Evolutionary conservation across 2,888 invertebrate genomes (phyloP).

Genomic region (Brachypterus glaber): DNA sequence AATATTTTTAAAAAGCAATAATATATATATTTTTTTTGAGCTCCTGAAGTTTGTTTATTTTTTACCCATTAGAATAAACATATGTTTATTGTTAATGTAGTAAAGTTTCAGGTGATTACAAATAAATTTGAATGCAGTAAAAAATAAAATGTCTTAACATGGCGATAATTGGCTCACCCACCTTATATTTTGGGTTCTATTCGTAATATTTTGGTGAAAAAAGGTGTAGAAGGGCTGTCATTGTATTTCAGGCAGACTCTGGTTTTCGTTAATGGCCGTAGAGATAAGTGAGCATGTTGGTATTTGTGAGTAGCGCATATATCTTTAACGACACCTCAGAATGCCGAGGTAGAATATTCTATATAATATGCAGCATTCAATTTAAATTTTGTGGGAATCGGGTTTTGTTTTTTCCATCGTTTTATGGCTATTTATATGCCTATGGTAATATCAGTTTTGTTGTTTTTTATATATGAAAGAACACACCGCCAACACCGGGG

Average conservation of each 20-base stretch:
- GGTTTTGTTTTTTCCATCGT: constrained; percentile 33
- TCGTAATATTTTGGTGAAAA: constrained; percentile 18
- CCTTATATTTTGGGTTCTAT: too few species aligned
- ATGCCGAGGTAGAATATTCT: constrained; percentile 36
- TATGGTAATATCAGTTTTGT: constrained; percentile 35
- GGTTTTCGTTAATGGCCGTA: constrained; percentile 35
- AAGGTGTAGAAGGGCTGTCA: constrained; percentile 25
- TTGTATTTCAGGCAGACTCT: constrained; percentile 29
- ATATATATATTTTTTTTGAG: too few species aligned
- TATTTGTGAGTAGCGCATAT: constrained; percentile 33
- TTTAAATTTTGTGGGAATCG: constrained; percentile 38
- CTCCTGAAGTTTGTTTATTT: too few species aligned
- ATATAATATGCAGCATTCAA: constrained; percentile 38
- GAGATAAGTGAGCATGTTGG: constrained; percentile 33
- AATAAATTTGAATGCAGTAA: too few species aligned
- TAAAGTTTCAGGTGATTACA: too few species aligned
- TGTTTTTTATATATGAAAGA: constrained; percentile 26
- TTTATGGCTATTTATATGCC: constrained; percentile 37
- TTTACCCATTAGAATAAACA: too few species aligned
- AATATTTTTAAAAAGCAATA: too few species aligned
- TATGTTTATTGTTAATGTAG: too few species aligned
- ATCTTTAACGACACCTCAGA: constrained; percentile 37
- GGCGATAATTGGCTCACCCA: too few species aligned
- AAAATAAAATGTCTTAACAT: too few species aligned
- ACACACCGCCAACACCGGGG: constrained; percentile 26